Evolutionary conservation across 92 coral and sea anemone genomes (phyloP).

Genomic region (Palythoa grandis): DNA sequence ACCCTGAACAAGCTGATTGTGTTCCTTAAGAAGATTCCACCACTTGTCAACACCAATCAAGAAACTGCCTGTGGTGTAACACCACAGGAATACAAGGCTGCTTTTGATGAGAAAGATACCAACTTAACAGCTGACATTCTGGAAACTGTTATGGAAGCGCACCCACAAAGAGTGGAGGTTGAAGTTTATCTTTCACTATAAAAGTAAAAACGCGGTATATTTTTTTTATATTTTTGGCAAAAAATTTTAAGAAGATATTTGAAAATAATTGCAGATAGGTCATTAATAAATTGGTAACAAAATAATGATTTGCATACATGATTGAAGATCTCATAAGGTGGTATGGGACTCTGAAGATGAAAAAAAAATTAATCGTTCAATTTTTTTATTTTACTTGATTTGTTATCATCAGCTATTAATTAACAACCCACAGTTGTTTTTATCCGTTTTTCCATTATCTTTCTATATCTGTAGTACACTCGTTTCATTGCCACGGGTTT

Average conservation of each 20-base stretch:
- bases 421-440: too few species aligned
- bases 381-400: too few species aligned
- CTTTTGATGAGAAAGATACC: background rate
- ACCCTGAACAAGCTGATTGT: slow-evolving; percentile 7
- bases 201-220: background rate
- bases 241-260: background rate
- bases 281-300: too few species aligned
- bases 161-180: background rate
- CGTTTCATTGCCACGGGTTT: too few species aligned
- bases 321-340: too few species aligned
- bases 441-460: too few species aligned
- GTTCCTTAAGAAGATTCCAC: slow-evolving; percentile 26
- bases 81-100: slow-evolving; percentile 13
- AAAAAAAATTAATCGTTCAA: too few species aligned
- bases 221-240: background rate
- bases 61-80: slow-evolving; percentile 38
- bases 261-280: too few species aligned
- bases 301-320: too few species aligned
- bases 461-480: too few species aligned
- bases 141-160: slow-evolving; percentile 5
- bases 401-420: too few species aligned
- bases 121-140: slow-evolving; percentile 8
- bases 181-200: background rate
- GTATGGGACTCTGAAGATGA: too few species aligned
- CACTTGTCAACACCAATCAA: background rate